phyloP scores from a whole-genome alignment of 2,888 invertebrate species.

The Dynastes grantii region DNA sequence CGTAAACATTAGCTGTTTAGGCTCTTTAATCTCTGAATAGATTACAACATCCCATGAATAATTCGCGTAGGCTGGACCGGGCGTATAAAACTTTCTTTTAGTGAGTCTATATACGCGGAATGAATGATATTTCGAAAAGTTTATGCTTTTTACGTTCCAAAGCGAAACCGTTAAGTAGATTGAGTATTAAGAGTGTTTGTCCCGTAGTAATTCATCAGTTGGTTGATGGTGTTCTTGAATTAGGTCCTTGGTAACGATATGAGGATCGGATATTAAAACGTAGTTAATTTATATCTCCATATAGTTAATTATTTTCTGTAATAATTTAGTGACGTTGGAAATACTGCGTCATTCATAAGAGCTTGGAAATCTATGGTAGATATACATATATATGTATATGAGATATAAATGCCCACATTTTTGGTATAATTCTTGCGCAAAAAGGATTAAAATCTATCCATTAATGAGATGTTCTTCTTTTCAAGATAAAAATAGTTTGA shows the following conservation, averaged over 20 bases:
- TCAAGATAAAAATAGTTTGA: no score
- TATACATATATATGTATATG: no score
- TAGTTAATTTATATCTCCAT: no score
- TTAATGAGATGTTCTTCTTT: no score
- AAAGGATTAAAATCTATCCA: no score
- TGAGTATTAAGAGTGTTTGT: not conserved
- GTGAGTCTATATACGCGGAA: not conserved
- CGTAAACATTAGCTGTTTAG: constrained; percentile 38
- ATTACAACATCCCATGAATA: constrained; percentile 39
- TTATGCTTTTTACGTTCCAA: constrained; percentile 6
- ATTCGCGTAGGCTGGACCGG: constrained; percentile 32
- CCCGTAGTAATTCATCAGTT: not conserved
- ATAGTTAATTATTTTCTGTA: no score
- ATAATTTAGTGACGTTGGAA: no score
- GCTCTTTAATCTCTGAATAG: constrained; percentile 44
- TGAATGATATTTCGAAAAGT: constrained; percentile 27
- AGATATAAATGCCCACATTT: no score
- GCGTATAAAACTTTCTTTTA: constrained; percentile 31
- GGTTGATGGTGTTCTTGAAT: constrained; percentile 18
- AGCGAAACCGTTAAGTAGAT: constrained; percentile 5
- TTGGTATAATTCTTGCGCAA: no score
- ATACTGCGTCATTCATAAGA: no score
- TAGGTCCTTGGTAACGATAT: not conserved
- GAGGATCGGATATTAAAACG: no score
- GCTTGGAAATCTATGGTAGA: no score